Conservation (phyloP, 64 coral and sea anemone species). For the Montipora cactus region DNA sequence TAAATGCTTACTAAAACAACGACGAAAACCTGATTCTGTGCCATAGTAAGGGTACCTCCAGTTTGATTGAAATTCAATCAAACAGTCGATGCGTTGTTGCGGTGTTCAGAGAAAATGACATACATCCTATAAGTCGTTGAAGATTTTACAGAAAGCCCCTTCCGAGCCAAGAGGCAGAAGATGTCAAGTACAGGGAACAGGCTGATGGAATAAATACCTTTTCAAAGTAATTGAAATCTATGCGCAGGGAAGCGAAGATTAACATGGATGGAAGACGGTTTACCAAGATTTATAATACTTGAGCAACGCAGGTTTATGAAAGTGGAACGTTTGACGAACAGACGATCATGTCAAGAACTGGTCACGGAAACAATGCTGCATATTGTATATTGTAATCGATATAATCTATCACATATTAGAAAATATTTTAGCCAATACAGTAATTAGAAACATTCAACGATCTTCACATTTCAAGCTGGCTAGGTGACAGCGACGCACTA, state of each 20-base stretch:
- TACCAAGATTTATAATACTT: not conserved
- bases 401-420: no score
- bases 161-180: conserved; percentile 1
- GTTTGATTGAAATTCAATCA: not conserved
- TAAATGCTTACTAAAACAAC: not conserved
- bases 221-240: conserved; percentile 26
- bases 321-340: not conserved
- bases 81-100: no score
- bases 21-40: not conserved
- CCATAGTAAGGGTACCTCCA: not conserved
- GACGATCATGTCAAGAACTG: not conserved
- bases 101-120: not conserved
- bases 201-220: conserved; percentile 18
- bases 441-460: no score
- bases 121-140: conserved; percentile 6
- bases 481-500: no score
- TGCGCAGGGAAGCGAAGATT: conserved; percentile 22
- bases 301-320: not conserved
- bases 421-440: no score
- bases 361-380: no score
- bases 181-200: not conserved
- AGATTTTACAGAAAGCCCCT: conserved; percentile 36
- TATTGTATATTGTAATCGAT: no score
- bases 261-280: conserved; percentile 3
- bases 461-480: no score